Base-by-base conservation (phyloP, 2,888 invertebrate genomes). In the Agriopis aurantiaria region DNA sequence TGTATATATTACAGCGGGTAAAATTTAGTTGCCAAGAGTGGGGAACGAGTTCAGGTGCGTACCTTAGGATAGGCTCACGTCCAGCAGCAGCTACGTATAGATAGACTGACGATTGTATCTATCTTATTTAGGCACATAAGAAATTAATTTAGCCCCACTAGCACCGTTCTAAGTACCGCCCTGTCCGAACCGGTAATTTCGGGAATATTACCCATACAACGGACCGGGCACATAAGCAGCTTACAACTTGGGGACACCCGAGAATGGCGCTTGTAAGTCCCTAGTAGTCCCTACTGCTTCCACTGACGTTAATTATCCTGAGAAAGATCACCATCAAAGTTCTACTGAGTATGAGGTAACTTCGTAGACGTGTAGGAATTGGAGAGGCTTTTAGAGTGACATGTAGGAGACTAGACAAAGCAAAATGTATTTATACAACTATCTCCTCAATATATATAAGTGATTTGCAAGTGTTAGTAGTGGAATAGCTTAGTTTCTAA, bases 131-230 rank as follows among this genome's bases (percentile, higher is more conserved):
- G 3, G 23, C 9, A 23, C 12, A 11, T 10, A 12, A 17, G 10
- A 7, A 23, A 8, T 10, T 8, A 14, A 8, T 46, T 46, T 45
- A 12, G 33, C 46, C 58, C 46, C 43, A 2, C 11, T 12, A 43
- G 33, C 49, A 12, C 11, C 23, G 14, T 62, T 69, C 51, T 69
- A 72, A 75, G 60, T 60, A 49, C 62, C 40, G 12, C 63, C 48
- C 85, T 85, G 88, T 84, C 84, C 85, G 85, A 85, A 85, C 82
- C 84, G 86, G 90, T 89, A 91, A 92, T 91, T 91, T 90, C 83
- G 85, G 79, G 89, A 89, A 90, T 89, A 92, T 90, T 89, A 86
- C 85, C 83, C 83, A 79, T 78, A 78, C 83, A 84, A 85, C 78
- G 82, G 82, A 85, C 83, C 52, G 33, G n/a, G 59, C 66, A 66